Percentiles rank a stretch among this genome's conserved stretches.
Evolutionary conservation across 2,113 vertebrate genomes (phyloP).

Genomic region (Gambusia holbrooki): DNA sequence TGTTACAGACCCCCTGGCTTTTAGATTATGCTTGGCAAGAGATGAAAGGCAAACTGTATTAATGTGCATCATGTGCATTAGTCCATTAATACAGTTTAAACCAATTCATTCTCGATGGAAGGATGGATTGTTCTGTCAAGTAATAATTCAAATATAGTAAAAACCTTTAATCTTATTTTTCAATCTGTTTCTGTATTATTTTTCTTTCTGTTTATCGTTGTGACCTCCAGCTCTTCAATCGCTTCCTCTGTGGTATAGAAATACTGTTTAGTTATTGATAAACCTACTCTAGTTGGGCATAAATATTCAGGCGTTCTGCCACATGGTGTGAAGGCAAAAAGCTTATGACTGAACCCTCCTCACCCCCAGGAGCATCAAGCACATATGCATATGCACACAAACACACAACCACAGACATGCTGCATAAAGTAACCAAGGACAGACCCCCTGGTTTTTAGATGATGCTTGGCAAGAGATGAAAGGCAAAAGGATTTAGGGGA

Average conservation of each 20-base stretch:
- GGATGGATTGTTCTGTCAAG: conserved; percentile 1
- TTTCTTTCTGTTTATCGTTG: conserved; percentile 20
- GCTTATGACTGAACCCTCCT: conserved; percentile 61
- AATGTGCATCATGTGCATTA: no score
- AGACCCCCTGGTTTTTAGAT: conserved; percentile 50
- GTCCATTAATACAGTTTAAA: no score
- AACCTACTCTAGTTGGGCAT: conserved; percentile 58
- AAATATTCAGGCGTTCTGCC: conserved; percentile 66
- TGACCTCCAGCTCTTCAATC: conserved; percentile 22
- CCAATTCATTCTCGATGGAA: no score
- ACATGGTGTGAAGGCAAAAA: conserved; percentile 52
- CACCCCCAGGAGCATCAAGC: conserved; percentile 26
- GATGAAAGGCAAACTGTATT: no score
- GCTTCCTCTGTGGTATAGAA: conserved; percentile 23
- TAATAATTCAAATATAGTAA: conserved; percentile 25
- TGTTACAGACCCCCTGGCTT: no score
- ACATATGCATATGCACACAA: neutral
- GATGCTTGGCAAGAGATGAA: conserved; percentile 51
- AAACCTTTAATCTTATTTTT: neutral
- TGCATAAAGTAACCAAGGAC: conserved; percentile 41
- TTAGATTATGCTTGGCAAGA: no score
- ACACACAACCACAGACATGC: conserved; percentile 13
- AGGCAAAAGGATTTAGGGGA: conserved; percentile 52
- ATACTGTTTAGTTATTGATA: conserved; percentile 69
- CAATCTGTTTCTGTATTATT: neutral